Conservation (phyloP, 2,797 vertebrate genomes). For the Australoheros facetus region DNA sequence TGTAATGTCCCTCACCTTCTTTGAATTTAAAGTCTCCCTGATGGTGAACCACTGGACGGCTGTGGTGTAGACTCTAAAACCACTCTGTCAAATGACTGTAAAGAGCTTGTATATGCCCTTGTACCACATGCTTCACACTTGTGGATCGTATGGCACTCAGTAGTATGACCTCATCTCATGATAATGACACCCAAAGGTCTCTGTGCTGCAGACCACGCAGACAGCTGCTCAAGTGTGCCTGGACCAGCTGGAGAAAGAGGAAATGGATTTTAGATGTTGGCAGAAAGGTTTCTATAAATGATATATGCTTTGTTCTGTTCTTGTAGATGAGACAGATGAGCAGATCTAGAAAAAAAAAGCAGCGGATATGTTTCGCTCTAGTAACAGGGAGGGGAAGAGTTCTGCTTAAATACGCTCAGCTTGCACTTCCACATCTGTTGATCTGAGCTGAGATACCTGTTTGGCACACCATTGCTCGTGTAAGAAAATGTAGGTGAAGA, state of each 20-base stretch:
- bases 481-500: slow-evolving; percentile 11
- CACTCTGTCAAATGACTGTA: slow-evolving; percentile 15
- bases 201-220: neutral
- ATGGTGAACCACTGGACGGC: neutral
- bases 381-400: neutral
- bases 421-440: neutral
- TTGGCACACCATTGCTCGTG: slow-evolving; percentile 46
- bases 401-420: slow-evolving; percentile 1
- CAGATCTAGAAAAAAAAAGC: neutral
- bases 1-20: neutral
- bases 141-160: neutral
- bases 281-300: neutral
- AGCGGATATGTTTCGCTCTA: neutral
- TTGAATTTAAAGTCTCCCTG: neutral
- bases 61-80: neutral
- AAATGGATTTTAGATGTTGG: neutral
- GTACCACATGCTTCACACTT: slow-evolving; percentile 17
- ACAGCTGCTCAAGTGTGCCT: neutral
- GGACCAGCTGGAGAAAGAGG: neutral
- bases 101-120: slow-evolving; percentile 5
- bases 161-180: slow-evolving; percentile 37
- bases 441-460: slow-evolving; percentile 34
- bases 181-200: slow-evolving; percentile 16
- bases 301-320: rapidly evolving
- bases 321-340: neutral